These are phyloP conservation scores for Dicrurus megarhynchus DNA, from an alignment of 2,113 vertebrate genomes.

Conservation along the genomic window DNA sequence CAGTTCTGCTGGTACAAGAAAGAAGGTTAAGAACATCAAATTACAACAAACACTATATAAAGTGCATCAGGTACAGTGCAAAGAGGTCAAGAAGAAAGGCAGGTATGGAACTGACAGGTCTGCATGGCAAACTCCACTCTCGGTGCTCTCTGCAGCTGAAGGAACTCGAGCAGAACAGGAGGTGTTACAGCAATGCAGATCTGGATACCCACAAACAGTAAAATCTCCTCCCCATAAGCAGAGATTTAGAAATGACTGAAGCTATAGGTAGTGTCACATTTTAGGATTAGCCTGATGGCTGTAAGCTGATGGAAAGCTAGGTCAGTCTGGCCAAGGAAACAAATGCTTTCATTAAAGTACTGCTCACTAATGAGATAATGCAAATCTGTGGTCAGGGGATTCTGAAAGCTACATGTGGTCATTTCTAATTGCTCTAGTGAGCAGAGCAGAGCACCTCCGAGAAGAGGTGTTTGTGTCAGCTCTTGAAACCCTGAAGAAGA, in stretches of 20 bases:
- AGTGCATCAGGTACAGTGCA: constrained; percentile 80
- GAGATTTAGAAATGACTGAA: background rate
- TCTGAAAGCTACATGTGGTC: background rate
- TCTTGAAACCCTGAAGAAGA: background rate
- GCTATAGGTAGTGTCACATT: background rate
- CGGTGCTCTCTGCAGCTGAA: background rate
- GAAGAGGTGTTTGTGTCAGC: background rate
- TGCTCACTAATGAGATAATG: constrained; percentile 40
- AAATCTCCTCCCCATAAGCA: background rate
- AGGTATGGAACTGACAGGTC: background rate
- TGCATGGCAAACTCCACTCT: background rate
- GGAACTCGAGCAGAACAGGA: background rate
- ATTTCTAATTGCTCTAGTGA: background rate
- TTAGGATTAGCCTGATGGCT: background rate
- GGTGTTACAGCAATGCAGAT: background rate
- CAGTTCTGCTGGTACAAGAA: constrained; percentile 52
- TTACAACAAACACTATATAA: constrained; percentile 61
- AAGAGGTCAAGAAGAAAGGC: constrained; percentile 59
- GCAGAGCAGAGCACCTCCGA: background rate
- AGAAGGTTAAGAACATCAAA: constrained; percentile 26
- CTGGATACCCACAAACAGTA: background rate
- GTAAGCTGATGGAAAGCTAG: background rate
- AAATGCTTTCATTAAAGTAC: constrained; percentile 33
- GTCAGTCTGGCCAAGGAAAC: constrained; percentile 21
- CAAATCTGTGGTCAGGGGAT: background rate